Evolutionary conservation across 2,888 invertebrate genomes (phyloP).

Genomic region (Notodonta dromedarius): DNA sequence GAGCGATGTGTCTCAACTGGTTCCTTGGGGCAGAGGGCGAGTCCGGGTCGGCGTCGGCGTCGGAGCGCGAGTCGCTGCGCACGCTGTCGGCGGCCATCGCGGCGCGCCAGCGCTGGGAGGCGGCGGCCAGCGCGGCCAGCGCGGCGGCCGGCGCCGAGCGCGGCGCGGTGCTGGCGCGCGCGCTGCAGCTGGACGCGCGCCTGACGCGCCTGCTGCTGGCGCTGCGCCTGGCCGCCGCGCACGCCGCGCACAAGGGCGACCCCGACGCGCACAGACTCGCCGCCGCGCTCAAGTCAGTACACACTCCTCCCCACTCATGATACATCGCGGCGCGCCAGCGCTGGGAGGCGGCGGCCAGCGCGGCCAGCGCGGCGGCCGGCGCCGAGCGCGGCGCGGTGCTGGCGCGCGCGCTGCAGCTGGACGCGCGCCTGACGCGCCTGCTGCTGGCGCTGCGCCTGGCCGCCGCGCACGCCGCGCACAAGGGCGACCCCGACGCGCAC

Average conservation of each 20-base stretch:
- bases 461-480: conserved; percentile 88
- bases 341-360: no score
- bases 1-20: neutral
- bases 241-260: conserved; percentile 85
- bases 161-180: conserved; percentile 87
- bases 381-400: no score
- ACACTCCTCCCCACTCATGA: neutral
- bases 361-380: no score
- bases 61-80: conserved; percentile 88
- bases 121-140: conserved; percentile 66
- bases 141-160: conserved; percentile 51
- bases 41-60: conserved; percentile 64
- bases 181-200: conserved; percentile 83
- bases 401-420: conserved; percentile 85
- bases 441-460: conserved; percentile 83
- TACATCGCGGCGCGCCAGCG: conserved; percentile 82
- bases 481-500: conserved; percentile 85
- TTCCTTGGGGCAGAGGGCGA: conserved; percentile 44
- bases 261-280: conserved; percentile 79
- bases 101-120: conserved; percentile 87
- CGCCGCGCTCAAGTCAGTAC: conserved; percentile 74
- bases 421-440: conserved; percentile 61
- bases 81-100: conserved; percentile 91
- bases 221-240: conserved; percentile 87
- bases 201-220: conserved; percentile 51